phyloP scores from a whole-genome alignment of 2,888 invertebrate genomes.

The Bugulina stolonifera region DNA sequence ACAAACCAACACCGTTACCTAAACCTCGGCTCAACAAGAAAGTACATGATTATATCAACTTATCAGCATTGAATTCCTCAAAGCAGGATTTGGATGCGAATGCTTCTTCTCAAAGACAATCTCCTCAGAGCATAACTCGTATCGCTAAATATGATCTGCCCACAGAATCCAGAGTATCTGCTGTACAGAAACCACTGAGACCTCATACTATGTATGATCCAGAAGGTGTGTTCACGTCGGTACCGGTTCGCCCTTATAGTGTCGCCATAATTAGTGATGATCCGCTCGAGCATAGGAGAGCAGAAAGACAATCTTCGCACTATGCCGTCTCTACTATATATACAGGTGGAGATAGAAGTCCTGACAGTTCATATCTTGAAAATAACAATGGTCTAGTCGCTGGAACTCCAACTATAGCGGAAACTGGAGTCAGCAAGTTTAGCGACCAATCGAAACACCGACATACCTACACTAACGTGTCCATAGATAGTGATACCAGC shows the following conservation, averaged over 20 bases:
- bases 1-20: background rate
- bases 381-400: background rate
- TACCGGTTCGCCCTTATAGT: no score
- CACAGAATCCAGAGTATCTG: background rate
- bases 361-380: background rate
- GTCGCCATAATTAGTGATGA: no score
- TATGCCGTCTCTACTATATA: background rate
- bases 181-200: background rate
- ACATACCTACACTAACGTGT: no score
- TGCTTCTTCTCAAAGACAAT: background rate
- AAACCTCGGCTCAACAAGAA: background rate
- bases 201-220: background rate
- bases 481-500: no score
- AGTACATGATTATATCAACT: slow-evolving; percentile 4
- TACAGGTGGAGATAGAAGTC: background rate
- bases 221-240: no score
- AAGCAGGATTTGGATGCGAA: background rate
- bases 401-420: background rate
- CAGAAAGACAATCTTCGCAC: background rate
- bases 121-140: background rate
- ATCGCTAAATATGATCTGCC: background rate
- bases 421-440: background rate
- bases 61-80: background rate
- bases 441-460: no score
- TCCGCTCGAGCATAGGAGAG: background rate